Evolutionary conservation across 2,113 vertebrate genomes (phyloP).

Genomic region (Thryonomys swinderianus): DNA sequence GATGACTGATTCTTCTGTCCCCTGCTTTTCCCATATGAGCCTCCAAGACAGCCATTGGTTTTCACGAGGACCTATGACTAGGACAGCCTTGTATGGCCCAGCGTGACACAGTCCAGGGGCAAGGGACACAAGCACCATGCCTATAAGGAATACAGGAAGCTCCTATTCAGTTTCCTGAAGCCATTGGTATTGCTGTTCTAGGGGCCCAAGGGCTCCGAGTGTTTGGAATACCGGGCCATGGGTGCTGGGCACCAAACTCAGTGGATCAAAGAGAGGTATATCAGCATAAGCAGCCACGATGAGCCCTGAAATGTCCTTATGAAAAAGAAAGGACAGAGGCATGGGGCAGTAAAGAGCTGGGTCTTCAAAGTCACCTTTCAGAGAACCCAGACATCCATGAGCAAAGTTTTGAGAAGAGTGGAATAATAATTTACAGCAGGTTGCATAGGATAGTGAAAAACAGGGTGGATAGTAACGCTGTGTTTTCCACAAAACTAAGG

Average conservation of each 20-base stretch:
- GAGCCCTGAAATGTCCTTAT: neutral
- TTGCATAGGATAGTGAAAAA: neutral
- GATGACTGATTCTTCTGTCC: neutral
- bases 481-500: neutral
- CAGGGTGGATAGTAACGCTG: neutral
- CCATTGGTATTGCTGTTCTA: too few species aligned
- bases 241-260: too few species aligned
- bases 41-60: neutral
- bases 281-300: fast-evolving
- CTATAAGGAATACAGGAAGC: neutral
- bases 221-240: too few species aligned
- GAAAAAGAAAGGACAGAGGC: neutral
- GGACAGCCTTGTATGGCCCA: neutral
- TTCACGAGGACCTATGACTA: neutral
- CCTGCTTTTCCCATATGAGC: neutral
- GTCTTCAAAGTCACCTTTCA: too few species aligned
- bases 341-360: neutral
- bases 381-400: fast-evolving
- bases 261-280: neutral
- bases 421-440: neutral
- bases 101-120: fast-evolving
- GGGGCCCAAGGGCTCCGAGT: neutral
- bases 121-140: neutral
- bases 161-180: neutral
- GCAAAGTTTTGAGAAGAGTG: neutral